Evolutionary conservation across 1,140 invertebrate genomes (phyloP).

Genomic region (Yoshiicerus persimilis): DNA sequence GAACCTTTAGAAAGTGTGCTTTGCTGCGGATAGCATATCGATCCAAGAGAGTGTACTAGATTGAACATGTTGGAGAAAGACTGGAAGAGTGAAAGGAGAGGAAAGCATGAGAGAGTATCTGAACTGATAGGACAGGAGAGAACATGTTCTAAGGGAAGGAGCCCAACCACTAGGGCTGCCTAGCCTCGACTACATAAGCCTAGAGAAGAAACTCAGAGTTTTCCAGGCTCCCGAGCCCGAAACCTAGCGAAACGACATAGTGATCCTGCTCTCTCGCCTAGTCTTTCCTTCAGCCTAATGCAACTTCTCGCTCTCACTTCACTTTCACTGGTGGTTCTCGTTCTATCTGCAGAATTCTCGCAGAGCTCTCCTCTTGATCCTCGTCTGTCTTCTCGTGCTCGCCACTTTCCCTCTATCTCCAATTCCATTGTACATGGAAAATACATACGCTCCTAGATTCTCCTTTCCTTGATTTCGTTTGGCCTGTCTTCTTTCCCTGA

Average conservation of each 20-base stretch:
- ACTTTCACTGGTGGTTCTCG: background rate
- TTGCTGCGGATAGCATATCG: conserved; percentile 16
- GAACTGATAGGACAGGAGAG: background rate
- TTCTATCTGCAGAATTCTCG: background rate
- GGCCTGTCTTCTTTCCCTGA: background rate
- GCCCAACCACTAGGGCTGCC: background rate
- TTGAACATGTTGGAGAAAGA: background rate
- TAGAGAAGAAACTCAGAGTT: background rate
- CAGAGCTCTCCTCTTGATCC: background rate
- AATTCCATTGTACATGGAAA: background rate
- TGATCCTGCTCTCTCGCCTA: background rate
- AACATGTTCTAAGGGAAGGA: background rate
- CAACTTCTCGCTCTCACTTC: background rate
- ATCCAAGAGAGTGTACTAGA: background rate
- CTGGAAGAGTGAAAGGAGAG: background rate
- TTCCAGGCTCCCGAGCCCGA: conserved; percentile 2
- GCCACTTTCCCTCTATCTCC: background rate
- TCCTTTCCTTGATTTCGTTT: background rate
- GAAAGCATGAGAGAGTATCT: background rate
- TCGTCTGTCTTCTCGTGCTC: conserved; percentile 1
- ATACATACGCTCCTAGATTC: too few relatives aligned
- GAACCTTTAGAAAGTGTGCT: background rate
- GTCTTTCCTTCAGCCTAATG: background rate
- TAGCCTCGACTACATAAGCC: background rate
- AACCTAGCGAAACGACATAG: background rate